Evolutionary conservation across 2,113 vertebrate genomes (phyloP), one percentile per base, ranked within the genome.

Genomic region (Empidonax alnorum): DNA sequence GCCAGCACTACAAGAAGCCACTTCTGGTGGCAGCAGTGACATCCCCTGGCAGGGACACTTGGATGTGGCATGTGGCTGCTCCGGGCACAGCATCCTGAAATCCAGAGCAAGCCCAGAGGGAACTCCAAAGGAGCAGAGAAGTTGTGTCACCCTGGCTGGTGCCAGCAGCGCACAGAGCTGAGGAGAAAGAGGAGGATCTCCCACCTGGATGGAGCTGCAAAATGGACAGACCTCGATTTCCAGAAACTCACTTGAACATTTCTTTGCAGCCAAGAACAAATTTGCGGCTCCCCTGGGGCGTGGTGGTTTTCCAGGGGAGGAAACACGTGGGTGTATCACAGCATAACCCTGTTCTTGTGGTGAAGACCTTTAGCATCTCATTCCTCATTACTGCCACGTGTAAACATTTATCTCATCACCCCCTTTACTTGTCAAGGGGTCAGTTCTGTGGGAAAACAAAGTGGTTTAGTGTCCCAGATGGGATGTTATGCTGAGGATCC

Each of bases 281-380:
- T 25, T 1, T 5, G 7, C 39, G 16, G 21, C 85, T 79, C 39
- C 71, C 55, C 20, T 25, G 82, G 50, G 66, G 39, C 0, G 1
- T 5, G 22, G 41, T 62, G 79, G 28, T 80, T 95, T 89, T 65
- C 49, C 78, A 39, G 81, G 42, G 44, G 23, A 61, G 63, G 68
- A 59, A 62, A 39, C 0, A 1, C 0, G 0, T 24, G 65, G 68
- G 39, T 82, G 67, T 49, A 8, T 37, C 62, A 8, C 42, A 24
- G 59, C 65, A 25, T 24, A 30, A n/a, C 35, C n/a, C 59, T 10
- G 8, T 21, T 68, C 62, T 69, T 5, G 41, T 41, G 13, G 25
- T 33, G 52, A 55, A 47, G 72, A 63, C 83, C 61, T 94, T 74
- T n/a, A 55, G 33, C 50, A 58, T 56, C 93, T 61, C 77, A 10